Evolutionary conservation across 2,888 invertebrate genomes (phyloP), one percentile per base, ranked within the genome.

Genomic region (Amiota communis): DNA sequence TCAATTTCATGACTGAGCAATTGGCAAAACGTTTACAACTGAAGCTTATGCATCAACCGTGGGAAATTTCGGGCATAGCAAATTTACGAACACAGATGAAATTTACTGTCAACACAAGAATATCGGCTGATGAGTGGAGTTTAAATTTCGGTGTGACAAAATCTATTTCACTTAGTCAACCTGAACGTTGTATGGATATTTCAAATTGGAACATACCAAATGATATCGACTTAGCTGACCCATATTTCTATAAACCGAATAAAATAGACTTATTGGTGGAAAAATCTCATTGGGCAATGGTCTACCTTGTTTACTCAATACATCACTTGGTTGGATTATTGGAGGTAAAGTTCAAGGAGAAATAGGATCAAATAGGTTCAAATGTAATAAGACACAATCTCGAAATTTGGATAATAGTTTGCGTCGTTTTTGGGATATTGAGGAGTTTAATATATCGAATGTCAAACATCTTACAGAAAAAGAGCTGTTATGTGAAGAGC

Each of bases 1-100:
- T 74, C 4, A 74, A 71, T 57, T 71, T 74, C 57, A 74, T 74
- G 12, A 65, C 67, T 10, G 74, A 57, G 13, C 57, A 71, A n/a
- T 57, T 65, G 20, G 74, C 71, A n/a, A 63, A 74, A 63, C 65
- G 64, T 17, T 51, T 71, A n/a, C 53, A 48, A 20, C 56, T 70
- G 8, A 59, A n/a, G 8, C 13, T 46, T 48, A 23, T 59, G 6
- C 1, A 11, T 11, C 15, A 17, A 11, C 4, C n/a, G 12, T 57
- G 36, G 15, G 56, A 70, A 51, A 23, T 70, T 8, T n/a, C 59
- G n/a, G 59, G 59, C 9, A 70, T 70, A n/a, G 69, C 46, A 8
- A 20, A 23, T 49, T 20, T 13, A 13, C 20, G 13, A 11, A 36
- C 56, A 9, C 48, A 8, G 10, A 11, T 59, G 20, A 59, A 59